Conservation (phyloP, 30 jellyfish, hydroid and myxozoan genomes). For the Chrysaora quinquecirrha region DNA sequence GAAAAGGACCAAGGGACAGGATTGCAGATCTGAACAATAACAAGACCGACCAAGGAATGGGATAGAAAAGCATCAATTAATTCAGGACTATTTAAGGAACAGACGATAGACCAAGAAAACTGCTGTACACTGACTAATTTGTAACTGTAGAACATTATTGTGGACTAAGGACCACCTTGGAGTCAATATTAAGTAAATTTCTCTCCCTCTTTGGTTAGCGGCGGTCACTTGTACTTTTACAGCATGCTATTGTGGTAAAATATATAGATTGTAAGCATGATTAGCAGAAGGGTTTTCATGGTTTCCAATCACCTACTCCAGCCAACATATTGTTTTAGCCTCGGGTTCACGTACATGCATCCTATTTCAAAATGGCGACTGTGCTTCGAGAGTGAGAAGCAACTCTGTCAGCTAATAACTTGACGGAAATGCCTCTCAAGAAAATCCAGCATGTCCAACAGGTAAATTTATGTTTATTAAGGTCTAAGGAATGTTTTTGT, state of each 20-base stretch:
- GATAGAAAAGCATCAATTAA: too few species aligned
- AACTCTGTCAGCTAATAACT: conserved; percentile 7
- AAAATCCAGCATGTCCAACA: conserved; percentile 14
- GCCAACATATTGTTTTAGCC: conserved; percentile 2
- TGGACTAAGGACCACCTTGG: neutral
- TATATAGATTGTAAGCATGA: neutral
- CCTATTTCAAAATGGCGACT: conserved; percentile 12
- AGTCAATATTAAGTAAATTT: neutral
- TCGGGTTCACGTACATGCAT: neutral
- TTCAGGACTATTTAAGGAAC: too few species aligned
- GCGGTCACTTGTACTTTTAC: neutral
- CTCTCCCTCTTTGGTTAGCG: neutral
- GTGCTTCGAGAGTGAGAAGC: conserved; percentile 4
- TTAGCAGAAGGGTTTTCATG: too few species aligned
- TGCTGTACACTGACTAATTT: too few species aligned
- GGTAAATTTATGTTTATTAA: conserved; percentile 5
- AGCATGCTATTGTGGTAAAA: neutral
- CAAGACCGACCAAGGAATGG: too few species aligned
- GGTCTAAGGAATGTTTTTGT: conserved; percentile 12
- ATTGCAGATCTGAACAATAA: too few species aligned
- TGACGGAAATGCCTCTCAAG: conserved; percentile 14
- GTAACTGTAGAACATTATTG: too few species aligned
- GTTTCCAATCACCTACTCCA: conserved; percentile 4
- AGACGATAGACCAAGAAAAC: too few species aligned
- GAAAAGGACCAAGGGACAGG: too few species aligned